phyloP scores from a whole-genome alignment of 2,888 invertebrate species.

The Cheilosia soror region DNA sequence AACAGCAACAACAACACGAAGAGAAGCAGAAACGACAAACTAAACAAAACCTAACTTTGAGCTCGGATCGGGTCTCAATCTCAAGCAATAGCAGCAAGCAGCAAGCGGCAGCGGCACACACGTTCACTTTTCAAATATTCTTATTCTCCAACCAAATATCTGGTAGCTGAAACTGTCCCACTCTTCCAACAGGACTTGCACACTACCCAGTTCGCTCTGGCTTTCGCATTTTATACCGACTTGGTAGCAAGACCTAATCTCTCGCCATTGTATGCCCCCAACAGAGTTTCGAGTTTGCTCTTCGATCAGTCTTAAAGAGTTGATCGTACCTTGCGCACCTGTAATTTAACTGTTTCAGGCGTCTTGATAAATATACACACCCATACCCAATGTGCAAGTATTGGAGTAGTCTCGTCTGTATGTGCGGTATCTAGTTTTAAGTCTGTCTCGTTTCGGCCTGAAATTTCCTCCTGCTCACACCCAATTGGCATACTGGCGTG shows the following conservation, averaged over 20 bases:
- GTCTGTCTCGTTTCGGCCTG: constrained; percentile 64
- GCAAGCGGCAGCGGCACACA: constrained; percentile 55
- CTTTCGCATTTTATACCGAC: constrained; percentile 22
- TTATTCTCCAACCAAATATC: constrained; percentile 64
- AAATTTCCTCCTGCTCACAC: constrained; percentile 70
- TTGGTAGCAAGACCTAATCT: constrained; percentile 66
- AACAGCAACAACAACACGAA: constrained; percentile 49
- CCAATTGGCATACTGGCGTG: constrained; percentile 78
- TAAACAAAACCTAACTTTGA: constrained; percentile 69
- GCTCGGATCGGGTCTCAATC: constrained; percentile 49
- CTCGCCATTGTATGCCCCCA: constrained; percentile 78
- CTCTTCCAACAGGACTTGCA: constrained; percentile 67
- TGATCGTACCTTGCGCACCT: constrained; percentile 83
- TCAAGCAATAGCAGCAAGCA: constrained; percentile 27
- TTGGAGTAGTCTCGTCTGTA: constrained; percentile 63
- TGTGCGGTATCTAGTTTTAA: constrained; percentile 71
- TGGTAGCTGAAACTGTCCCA: constrained; percentile 70
- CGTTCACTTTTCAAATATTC: constrained; percentile 75
- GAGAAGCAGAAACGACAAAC: constrained; percentile 61
- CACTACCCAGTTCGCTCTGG: constrained; percentile 69
- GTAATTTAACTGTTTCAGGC: constrained; percentile 77
- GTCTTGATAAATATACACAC: constrained; percentile 45
- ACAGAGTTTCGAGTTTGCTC: constrained; percentile 77
- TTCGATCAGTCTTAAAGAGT: constrained; percentile 83
- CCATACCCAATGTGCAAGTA: constrained; percentile 21